Evolutionary conservation across 2,888 invertebrate genomes (phyloP), one percentile per base, ranked within the genome.

Genomic region (Horisme vitalbata): DNA sequence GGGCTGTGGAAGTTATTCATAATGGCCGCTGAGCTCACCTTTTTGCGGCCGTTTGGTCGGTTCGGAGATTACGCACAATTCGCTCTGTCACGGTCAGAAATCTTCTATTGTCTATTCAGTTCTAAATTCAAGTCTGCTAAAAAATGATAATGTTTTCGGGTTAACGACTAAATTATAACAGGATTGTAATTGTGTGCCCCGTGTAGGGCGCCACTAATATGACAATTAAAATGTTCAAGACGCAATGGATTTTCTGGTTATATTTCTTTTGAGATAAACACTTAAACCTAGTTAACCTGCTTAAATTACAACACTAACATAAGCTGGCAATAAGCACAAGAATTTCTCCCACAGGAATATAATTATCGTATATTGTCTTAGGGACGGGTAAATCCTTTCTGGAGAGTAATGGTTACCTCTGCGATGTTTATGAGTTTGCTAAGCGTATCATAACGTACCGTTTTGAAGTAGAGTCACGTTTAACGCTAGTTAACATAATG

Each of bases 1-100:
- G 76, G 74, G 71, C 69, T 67, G 67, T 71, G 69, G 71, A 76
- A 79, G 75, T 81, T 81, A 82, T 80, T 79, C 79, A 79, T 80
- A 80, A 82, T 79, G 74, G 74, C 31, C 27, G 43, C 48, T 39
- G 37, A 65, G 57, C 68, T 77, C 75, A 75, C 78, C 80, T 79
- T 81, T 80, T 79, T 77, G 76, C 55, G 73, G 73, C 59, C 61
- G 59, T 63, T 63, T 35, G 39, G 49, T 35, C 36, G 44, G 44
- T 44, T 44, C 28, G 26, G 23, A 77, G 78, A 83, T 79, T 80
- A 79, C 76, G 71, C 65, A 67, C 78, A 78, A 80, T 80, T 80
- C 79, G 71, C 70, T 70, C 68, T 59, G 62, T 49, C 39, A 36
- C 24, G 35, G 44, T 31, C 2, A 8, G 15, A 41, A 37, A 44